A percentile compares a stretch with the other conserved stretches of the same genome.
phyloP scores from a whole-genome alignment of 2,888 invertebrate species.

The Drosophila koepferae region DNA sequence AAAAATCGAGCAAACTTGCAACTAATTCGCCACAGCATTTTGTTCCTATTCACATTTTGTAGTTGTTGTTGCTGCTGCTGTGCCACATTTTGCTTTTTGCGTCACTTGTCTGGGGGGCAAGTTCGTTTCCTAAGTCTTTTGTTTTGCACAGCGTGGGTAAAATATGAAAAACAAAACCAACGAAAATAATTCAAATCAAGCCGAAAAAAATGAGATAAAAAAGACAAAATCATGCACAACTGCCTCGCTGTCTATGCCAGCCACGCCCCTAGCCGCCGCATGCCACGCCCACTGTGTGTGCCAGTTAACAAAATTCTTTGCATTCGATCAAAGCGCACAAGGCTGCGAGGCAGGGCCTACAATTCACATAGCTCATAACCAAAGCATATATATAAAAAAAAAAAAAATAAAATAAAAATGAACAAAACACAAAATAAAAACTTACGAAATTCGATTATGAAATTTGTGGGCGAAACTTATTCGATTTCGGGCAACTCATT shows the following conservation, averaged over 20 bases:
- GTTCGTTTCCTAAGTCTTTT: slow-evolving; percentile 80
- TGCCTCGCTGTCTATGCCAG: slow-evolving; percentile 14
- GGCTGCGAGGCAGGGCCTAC: slow-evolving; percentile 3
- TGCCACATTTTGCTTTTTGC: slow-evolving; percentile 52
- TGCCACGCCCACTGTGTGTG: slow-evolving; percentile 51
- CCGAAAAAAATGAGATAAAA: slow-evolving; percentile 5
- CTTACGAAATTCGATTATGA: slow-evolving; percentile 74
- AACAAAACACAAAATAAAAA: slow-evolving; percentile 31
- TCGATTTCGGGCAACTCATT: slow-evolving; percentile 32
- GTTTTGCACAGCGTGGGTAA: slow-evolving; percentile 74
- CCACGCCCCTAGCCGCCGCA: slow-evolving; percentile 25
- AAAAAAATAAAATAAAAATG: slow-evolving; percentile 11
- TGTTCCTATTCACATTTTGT: slow-evolving; percentile 55
- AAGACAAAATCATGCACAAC: slow-evolving; percentile 6
- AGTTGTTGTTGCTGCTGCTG: slow-evolving; percentile 39
- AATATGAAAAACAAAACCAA: slow-evolving; percentile 31
- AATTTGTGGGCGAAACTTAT: slow-evolving; percentile 60
- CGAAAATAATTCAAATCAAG: slow-evolving; percentile 39
- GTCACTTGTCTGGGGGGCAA: slow-evolving; percentile 75
- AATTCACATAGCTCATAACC: slow-evolving; percentile 22
- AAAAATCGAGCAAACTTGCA: slow-evolving; percentile 59
- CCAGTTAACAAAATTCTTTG: slow-evolving; percentile 50
- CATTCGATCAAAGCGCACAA: slow-evolving; percentile 21
- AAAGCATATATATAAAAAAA: neutral
- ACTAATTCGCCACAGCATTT: slow-evolving; percentile 62